Base-by-base conservation (phyloP, 2,113 vertebrate species). In the Rhineura floridana region DNA sequence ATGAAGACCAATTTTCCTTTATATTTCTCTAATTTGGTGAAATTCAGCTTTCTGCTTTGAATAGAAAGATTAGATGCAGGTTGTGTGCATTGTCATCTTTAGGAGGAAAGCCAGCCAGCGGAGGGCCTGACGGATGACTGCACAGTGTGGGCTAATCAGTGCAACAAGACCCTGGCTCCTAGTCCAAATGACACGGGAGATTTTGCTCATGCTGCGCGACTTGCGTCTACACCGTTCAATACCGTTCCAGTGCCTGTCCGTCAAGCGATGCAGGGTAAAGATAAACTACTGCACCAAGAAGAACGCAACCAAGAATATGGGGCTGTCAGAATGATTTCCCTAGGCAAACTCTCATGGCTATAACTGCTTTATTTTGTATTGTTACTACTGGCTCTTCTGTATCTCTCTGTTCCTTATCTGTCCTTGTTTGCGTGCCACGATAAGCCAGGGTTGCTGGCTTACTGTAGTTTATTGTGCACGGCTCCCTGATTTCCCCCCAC, bases 211-310 rank as follows among this genome's bases (percentile, higher is more conserved):
- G 93, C 97, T 36, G 97, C 98, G 36, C 97, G 93, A 78, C 95
- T 98, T 0, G 97, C 97, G 3, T 99, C 99, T 77, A 99, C 98
- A 0, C 99, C 98, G 0, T 98, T 97, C 83, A 95, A 95, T 2
- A 93, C 93, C 84, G 95, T 96, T 44, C 90, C 93, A 0, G 82
- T 72, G 0, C 91, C 87, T 63, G 19, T 77, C 0, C 81, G 59
- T 25, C 93, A 84, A n/a, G 75, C 85, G 13, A 90, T 92, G 81
- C 91, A 94, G 50, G 93, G 95, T 44, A 97, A 95, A 96, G 98
- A 98, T 98, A 91, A 78, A 44, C 11, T 63, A 30, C 62, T 63
- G 6, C 42, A 25, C 9, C 59, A 67, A 23, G 11, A 90, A 83
- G 48, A 0, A 23, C 46, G 3, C 42, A 0, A 7, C 85, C 25